phyloP scores from a whole-genome alignment of 2,888 invertebrate genomes.

The Drosophila robusta region DNA sequence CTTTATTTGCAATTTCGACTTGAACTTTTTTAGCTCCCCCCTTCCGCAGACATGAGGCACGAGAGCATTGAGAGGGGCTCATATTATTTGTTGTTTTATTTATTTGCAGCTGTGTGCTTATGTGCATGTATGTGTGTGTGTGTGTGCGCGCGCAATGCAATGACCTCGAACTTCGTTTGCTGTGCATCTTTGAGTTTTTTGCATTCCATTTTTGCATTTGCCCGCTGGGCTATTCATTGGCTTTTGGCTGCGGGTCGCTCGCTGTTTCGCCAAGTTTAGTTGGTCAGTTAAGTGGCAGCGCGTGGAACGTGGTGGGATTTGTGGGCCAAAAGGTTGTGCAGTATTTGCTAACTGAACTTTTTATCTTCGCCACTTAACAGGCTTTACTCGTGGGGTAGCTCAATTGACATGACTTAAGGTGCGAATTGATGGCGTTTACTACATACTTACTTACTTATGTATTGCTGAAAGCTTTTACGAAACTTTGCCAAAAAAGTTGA shows the following conservation, averaged over 20 bases:
- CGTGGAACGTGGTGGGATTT: constrained; percentile 43
- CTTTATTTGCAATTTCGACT: constrained; percentile 66
- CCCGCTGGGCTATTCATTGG: constrained; percentile 57
- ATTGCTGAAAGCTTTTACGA: constrained; percentile 8
- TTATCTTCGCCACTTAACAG: constrained; percentile 27
- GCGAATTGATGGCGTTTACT: constrained; percentile 23
- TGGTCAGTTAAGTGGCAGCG: constrained; percentile 50
- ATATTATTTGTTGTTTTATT: constrained; percentile 57
- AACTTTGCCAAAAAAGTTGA: constrained; percentile 25
- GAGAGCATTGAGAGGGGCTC: constrained; percentile 26
- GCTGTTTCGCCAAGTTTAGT: constrained; percentile 45
- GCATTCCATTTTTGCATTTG: constrained; percentile 53
- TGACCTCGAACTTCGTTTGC: constrained; percentile 80
- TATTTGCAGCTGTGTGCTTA: constrained; percentile 36
- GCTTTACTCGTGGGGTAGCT: constrained; percentile 14
- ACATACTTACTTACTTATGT: constrained; percentile 1
- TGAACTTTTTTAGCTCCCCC: constrained; percentile 56
- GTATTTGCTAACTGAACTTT: constrained; percentile 35
- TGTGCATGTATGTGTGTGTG: constrained; percentile 16
- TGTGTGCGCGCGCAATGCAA: constrained; percentile 64
- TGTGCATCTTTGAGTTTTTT: constrained; percentile 65
- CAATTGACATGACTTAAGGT: constrained; percentile 43
- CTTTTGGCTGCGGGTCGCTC: constrained; percentile 39
- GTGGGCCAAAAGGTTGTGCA: constrained; percentile 53
- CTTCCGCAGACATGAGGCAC: constrained; percentile 16